Evolutionary conservation across 2,888 invertebrate genomes (phyloP), one percentile per base, ranked within the genome.

Genomic region (Sialis fuliginosa): DNA sequence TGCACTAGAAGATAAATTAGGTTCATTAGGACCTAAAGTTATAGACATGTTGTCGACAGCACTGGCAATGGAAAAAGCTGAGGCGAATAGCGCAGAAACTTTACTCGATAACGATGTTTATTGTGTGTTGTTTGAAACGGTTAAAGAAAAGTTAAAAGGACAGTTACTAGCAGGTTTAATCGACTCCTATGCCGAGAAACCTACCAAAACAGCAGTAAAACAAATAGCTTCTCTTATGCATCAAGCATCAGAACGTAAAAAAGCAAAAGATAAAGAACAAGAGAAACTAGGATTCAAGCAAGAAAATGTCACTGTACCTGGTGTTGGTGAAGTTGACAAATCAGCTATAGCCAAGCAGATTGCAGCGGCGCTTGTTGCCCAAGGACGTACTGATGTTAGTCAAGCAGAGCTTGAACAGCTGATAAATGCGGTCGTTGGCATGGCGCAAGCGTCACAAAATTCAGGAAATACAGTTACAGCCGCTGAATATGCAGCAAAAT

Each of bases 71-170:
- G 87, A 88, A 57, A 87, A 86, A 64, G 70, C 70, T 2, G 72
- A 71, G 53, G 74, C 81, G 0, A 84, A 85, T 62, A 81, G 84
- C 2, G 79, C 86, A 0, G 84, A 86, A 53, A 77, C 79, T 49
- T 60, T 89, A 39, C 63, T 88, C 1, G 72, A 75, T 45, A 80
- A 80, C 50, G 85, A 87, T 45, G 70, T 77, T 39, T 78, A 81
- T 46, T 75, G 78, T 54, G 83, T 85, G 1, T 68, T 88, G 52
- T 76, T 90, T 52, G 88, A 89, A 66, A 87, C 87, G 0, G 80
- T 82, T 0, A 88, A 87, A 55, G 89, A 89, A 62, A 89, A 89
- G 62, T 66, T 90, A 42, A 85, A 84, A 62, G 85, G 85, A 42
- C 79, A 82, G 46, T 63, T 80, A 49, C 76, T 82, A 57, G 82